Evolutionary conservation across 2,113 vertebrate genomes (phyloP).

Genomic region (Oceanites oceanicus): DNA sequence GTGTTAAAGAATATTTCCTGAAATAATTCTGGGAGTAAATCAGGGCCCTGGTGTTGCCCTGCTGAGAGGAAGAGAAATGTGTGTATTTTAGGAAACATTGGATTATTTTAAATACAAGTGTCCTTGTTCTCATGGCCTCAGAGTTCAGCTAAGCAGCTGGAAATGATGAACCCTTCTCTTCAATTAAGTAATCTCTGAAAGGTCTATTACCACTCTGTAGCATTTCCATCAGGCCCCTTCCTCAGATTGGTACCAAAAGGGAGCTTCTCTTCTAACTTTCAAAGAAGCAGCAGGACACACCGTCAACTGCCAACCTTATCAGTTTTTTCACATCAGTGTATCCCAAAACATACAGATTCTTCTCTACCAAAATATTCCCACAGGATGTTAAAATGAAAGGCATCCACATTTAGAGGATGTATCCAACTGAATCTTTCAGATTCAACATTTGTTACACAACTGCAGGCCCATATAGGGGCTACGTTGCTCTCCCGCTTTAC

Average conservation of each 20-base stretch:
- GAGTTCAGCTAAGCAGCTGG: slow-evolving; percentile 50
- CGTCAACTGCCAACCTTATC: neutral
- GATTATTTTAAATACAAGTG: slow-evolving; percentile 17
- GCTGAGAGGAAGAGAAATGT: slow-evolving; percentile 42
- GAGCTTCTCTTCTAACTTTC: neutral
- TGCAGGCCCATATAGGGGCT: neutral
- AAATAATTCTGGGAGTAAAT: slow-evolving; percentile 13
- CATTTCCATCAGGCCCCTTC: neutral
- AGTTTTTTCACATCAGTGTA: neutral
- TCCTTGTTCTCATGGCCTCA: slow-evolving; percentile 55
- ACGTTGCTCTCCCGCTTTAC: neutral
- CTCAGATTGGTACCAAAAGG: neutral
- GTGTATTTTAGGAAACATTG: slow-evolving; percentile 25
- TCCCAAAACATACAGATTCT: neutral
- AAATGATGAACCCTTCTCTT: neutral
- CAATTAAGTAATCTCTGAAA: neutral
- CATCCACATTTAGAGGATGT: neutral
- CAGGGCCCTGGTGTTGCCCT: neutral
- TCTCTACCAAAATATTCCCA: neutral
- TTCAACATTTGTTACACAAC: neutral
- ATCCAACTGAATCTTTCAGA: neutral
- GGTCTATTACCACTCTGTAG: neutral
- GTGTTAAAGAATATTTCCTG: slow-evolving; percentile 24
- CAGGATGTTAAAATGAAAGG: neutral
- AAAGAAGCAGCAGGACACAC: neutral